Evolutionary conservation across 2,888 invertebrate species (phyloP).

Genomic region (Andrena fulva): DNA sequence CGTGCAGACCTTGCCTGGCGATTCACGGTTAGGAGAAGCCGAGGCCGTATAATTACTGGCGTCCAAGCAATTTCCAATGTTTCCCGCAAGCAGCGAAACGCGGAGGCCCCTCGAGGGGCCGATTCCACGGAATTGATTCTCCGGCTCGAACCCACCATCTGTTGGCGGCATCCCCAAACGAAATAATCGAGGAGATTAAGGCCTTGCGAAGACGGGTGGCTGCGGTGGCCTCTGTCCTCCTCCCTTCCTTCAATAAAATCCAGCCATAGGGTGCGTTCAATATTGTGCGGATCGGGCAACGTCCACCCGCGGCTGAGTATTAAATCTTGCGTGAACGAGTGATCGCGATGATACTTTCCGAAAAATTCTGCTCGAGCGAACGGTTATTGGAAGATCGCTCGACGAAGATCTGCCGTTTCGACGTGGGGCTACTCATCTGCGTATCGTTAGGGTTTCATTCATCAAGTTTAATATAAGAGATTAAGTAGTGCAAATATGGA

Average conservation of each 20-base stretch:
- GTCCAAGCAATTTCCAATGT: conserved; percentile 65
- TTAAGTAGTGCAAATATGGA: too few species aligned
- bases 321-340: conserved; percentile 54
- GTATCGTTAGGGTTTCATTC: too few species aligned
- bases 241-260: conserved; percentile 62
- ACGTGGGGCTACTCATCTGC: too few species aligned
- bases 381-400: too few species aligned
- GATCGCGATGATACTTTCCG: conserved; percentile 24
- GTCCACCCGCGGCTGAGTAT: conserved; percentile 46
- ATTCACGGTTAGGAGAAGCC: conserved; percentile 27
- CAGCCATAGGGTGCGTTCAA: conserved; percentile 56
- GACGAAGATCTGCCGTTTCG: too few species aligned
- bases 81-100: conserved; percentile 63
- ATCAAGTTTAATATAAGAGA: too few species aligned
- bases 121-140: conserved; percentile 74
- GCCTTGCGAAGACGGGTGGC: conserved; percentile 60
- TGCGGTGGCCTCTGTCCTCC: conserved; percentile 18
- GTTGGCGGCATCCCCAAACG: conserved; percentile 75
- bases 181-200: conserved; percentile 74
- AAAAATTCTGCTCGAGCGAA: background rate
- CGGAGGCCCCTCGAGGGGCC: conserved; percentile 64
- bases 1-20: conserved; percentile 14
- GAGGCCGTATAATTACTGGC: conserved; percentile 66
- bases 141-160: conserved; percentile 71
- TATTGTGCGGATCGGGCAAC: conserved; percentile 58